These are phyloP conservation scores for Girardinus metallicus DNA, from an alignment of 2,797 vertebrate species.

Conservation along the genomic window DNA sequence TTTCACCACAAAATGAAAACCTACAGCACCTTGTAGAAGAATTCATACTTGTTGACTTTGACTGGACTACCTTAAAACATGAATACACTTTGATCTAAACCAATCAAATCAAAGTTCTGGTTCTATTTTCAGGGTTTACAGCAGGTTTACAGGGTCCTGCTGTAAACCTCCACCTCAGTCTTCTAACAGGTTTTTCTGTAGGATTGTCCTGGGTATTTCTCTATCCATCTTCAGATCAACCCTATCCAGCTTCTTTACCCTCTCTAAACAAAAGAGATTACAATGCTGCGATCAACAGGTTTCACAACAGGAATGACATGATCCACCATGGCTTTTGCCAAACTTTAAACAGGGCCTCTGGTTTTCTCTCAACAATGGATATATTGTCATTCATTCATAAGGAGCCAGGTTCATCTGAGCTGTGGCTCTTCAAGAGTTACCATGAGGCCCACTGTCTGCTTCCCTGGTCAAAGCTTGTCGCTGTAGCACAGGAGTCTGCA, in stretches of 20 bases:
- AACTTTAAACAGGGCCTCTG: not conserved
- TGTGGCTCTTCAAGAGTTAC: not conserved
- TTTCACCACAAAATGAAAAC: not conserved
- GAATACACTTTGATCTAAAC: not conserved
- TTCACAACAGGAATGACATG: not conserved
- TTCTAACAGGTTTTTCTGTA: not conserved
- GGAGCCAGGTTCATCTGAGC: not conserved
- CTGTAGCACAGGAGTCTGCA: not conserved
- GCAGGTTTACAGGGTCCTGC: fast-evolving
- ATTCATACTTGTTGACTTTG: not conserved
- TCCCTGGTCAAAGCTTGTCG: not conserved
- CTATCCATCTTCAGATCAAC: not conserved
- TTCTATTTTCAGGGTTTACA: not conserved
- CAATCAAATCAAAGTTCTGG: not conserved
- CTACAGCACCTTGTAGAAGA: not conserved
- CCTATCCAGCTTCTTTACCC: not conserved
- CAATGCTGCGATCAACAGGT: not conserved
- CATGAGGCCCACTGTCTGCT: not conserved
- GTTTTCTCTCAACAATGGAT: not conserved
- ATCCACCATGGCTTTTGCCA: not conserved
- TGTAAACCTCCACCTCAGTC: not conserved
- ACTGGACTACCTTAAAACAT: not conserved
- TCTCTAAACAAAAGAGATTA: not conserved
- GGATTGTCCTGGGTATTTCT: not conserved
- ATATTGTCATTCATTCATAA: not conserved